These are phyloP conservation scores for Orgyia antiqua DNA, from an alignment of 2,888 invertebrate genomes.

Conservation along the genomic window DNA sequence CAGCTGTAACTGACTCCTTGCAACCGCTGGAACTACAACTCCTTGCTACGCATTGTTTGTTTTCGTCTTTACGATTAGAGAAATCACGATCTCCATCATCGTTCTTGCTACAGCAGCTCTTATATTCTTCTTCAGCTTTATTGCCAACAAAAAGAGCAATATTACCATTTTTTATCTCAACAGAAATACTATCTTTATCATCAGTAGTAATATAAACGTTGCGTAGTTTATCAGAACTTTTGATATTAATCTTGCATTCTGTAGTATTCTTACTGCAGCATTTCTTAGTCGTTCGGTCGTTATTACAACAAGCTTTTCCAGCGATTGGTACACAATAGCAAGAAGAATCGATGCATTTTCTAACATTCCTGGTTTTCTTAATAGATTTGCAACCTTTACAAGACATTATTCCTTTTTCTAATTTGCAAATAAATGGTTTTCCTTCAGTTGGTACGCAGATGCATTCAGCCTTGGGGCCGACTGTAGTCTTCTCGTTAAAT, in stretches of 20 bases:
- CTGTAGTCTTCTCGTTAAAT: constrained; percentile 22
- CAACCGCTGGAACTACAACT: too few species aligned
- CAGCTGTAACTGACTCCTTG: too few species aligned
- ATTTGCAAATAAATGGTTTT: constrained; percentile 19
- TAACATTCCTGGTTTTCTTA: constrained; percentile 12
- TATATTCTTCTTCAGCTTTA: constrained; percentile 6
- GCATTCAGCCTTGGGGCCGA: constrained; percentile 36
- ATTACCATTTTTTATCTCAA: constrained; percentile 26
- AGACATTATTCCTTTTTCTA: constrained; percentile 19
- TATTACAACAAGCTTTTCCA: constrained; percentile 20
- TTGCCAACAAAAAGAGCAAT: constrained; percentile 18
- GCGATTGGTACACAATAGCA: constrained; percentile 25
- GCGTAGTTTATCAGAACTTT: constrained; percentile 22
- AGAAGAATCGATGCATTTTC: constrained; percentile 21
- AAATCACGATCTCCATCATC: too few species aligned
- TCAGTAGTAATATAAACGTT: constrained; percentile 29
- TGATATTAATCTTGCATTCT: constrained; percentile 13
- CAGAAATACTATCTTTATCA: constrained; percentile 30
- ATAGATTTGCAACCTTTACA: constrained; percentile 21
- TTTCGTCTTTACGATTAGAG: too few species aligned
- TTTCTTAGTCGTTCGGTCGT: constrained; percentile 25
- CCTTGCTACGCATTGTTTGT: too few species aligned
- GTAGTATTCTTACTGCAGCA: constrained; percentile 23
- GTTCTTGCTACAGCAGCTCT: constrained; percentile 10
- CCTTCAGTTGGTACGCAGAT: constrained; percentile 32